A percentile compares a stretch with the other conserved stretches of the same genome.
phyloP scores from a whole-genome alignment of 2,113 vertebrate genomes.

The Vulpes vulpes region DNA sequence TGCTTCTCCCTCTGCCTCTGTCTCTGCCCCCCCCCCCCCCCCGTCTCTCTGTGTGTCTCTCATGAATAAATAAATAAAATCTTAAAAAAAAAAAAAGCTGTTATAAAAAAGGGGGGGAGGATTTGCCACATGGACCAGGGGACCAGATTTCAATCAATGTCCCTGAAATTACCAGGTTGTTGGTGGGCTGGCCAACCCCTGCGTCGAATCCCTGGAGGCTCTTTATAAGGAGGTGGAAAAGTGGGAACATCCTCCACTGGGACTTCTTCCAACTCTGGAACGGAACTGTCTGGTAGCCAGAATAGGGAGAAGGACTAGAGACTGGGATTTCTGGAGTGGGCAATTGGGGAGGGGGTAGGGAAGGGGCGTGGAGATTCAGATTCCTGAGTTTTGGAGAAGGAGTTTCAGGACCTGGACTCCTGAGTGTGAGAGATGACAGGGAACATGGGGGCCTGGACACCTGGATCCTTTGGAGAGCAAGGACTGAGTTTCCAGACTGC shows the following conservation, averaged over 20 bases:
- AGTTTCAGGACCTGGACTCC: background rate
- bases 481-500: background rate
- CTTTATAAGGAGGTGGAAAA: conserved; percentile 12
- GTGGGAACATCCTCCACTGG: conserved; percentile 70
- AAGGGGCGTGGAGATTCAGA: background rate
- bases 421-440: background rate
- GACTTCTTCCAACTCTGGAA: conserved; percentile 77
- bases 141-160: background rate
- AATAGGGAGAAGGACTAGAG: background rate
- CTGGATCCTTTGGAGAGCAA: background rate
- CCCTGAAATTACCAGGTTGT: conserved; percentile 57
- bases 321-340: background rate
- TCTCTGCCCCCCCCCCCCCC: too few species aligned
- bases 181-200: conserved; percentile 64
- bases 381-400: background rate
- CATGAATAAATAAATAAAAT: too few species aligned
- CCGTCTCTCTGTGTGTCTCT: too few species aligned
- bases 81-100: background rate
- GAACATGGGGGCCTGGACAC: background rate
- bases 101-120: background rate
- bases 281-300: conserved; percentile 36
- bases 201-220: background rate
- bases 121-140: background rate
- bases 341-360: background rate
- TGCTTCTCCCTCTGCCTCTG: too few species aligned